These are phyloP conservation scores for Colinus virginianus DNA, from an alignment of 2,113 vertebrate species.

Conservation along the genomic window DNA sequence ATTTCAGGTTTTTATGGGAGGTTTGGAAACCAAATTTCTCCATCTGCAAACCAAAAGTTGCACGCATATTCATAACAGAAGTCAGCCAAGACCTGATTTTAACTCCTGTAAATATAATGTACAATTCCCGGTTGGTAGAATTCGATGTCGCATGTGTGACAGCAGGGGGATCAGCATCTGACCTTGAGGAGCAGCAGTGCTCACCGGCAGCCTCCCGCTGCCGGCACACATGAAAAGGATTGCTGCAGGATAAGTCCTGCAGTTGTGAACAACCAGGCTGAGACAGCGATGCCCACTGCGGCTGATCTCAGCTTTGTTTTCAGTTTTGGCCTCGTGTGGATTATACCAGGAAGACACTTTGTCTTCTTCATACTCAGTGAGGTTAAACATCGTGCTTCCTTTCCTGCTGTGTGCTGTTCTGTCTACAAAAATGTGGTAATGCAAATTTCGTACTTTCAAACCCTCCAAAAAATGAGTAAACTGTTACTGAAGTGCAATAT, in stretches of 20 bases:
- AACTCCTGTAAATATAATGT: not conserved
- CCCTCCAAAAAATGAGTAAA: not conserved
- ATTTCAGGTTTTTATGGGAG: not conserved
- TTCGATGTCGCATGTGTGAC: not conserved
- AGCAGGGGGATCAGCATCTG: not conserved
- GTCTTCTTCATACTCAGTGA: not conserved
- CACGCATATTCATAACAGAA: not conserved
- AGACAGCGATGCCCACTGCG: not conserved
- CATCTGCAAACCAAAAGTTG: not conserved
- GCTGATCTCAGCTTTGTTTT: not conserved
- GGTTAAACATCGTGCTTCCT: not conserved
- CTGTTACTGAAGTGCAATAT: not conserved
- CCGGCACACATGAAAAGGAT: not conserved
- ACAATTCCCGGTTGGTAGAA: not conserved
- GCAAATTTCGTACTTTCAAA: not conserved
- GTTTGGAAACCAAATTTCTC: not conserved
- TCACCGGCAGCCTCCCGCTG: not conserved
- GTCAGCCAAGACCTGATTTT: not conserved
- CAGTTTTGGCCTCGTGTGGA: not conserved
- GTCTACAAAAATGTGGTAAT: not conserved
- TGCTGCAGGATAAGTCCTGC: not conserved
- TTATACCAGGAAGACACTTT: not conserved
- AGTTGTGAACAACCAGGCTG: not conserved
- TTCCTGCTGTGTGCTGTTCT: not conserved
- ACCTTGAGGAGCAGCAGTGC: not conserved